phyloP scores from a whole-genome alignment of 1,140 invertebrate genomes.

The Plectrocnemia conspersa region DNA sequence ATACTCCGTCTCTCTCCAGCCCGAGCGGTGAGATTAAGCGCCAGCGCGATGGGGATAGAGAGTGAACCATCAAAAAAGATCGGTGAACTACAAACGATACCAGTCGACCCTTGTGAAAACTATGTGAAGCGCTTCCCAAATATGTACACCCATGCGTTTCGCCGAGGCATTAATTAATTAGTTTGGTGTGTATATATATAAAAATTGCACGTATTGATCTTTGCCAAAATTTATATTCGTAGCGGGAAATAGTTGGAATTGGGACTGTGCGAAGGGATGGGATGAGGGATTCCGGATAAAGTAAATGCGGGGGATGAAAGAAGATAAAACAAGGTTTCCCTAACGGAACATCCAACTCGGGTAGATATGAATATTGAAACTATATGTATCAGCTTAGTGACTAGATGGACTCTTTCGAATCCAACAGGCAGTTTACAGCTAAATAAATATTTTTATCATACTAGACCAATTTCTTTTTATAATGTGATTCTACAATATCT shows the following conservation, averaged over 20 bases:
- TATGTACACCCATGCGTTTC: background rate
- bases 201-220: background rate
- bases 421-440: conserved; percentile 16
- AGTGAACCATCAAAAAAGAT: background rate
- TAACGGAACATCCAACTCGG: background rate
- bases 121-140: conserved; percentile 1
- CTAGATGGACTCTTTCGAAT: background rate
- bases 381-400: background rate
- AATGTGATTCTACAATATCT: no score
- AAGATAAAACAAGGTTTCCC: background rate
- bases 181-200: background rate
- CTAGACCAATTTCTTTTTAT: no score
- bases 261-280: background rate
- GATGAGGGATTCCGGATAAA: conserved; percentile 1
- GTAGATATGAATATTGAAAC: background rate
- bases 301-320: background rate
- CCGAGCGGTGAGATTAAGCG: background rate
- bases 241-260: background rate
- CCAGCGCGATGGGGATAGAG: background rate
- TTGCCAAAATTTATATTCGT: background rate
- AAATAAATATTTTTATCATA: no score
- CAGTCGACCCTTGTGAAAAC: conserved; percentile 3
- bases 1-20: conserved; percentile 1
- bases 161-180: background rate
- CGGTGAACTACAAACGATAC: conserved; percentile 6